Percentiles rank a stretch among this genome's conserved stretches.
Evolutionary conservation across 2,113 vertebrate species (phyloP).

Genomic region (Heptranchias perlo): DNA sequence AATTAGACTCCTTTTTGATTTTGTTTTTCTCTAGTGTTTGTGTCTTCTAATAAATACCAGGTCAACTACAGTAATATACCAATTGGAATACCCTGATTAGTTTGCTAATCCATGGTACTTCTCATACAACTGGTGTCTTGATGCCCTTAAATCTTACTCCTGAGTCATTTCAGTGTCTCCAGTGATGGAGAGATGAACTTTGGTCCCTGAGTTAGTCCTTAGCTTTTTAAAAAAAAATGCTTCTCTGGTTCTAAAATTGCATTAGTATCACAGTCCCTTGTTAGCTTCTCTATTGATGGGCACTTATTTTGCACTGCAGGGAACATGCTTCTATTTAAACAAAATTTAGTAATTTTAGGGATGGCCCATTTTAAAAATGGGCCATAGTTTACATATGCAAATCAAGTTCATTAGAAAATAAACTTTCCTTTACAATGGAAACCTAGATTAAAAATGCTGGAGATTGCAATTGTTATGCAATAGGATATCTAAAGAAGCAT

Average conservation of each 20-base stretch:
- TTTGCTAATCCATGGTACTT: neutral
- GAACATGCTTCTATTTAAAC: no score
- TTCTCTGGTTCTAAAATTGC: neutral
- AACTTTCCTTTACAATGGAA: neutral
- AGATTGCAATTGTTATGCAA: neutral
- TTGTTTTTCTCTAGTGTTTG: neutral
- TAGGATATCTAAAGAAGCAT: neutral
- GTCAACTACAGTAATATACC: neutral
- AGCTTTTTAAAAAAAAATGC: neutral
- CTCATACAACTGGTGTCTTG: no score
- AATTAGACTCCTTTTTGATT: neutral
- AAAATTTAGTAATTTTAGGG: no score
- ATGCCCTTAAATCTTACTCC: no score
- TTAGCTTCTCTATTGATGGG: neutral
- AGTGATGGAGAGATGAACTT: neutral
- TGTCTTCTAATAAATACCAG: neutral
- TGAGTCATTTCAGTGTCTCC: no score
- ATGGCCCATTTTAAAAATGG: no score
- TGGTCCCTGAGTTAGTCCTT: neutral
- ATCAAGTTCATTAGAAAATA: neutral
- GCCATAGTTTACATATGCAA: constrained; percentile 2
- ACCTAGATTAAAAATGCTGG: neutral
- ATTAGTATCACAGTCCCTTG: neutral
- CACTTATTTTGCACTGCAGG: neutral
- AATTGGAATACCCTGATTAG: neutral